A percentile compares a stretch with the other conserved stretches of the same genome.
Evolutionary conservation across 2,888 invertebrate species (phyloP).

Genomic region (Dione juno): DNA sequence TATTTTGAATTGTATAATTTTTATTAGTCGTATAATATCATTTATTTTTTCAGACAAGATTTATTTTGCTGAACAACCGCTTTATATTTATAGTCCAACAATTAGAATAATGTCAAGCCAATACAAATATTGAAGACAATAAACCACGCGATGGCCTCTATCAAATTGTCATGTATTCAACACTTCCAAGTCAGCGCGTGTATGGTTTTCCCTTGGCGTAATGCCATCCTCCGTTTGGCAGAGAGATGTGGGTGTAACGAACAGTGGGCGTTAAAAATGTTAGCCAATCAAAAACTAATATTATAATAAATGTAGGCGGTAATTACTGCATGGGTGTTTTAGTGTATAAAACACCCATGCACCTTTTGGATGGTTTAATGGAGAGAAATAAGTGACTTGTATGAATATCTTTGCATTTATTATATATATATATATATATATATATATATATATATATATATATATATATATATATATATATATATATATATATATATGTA

Average conservation of each 20-base stretch:
- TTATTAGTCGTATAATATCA: too few relatives aligned
- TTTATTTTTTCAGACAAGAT: not conserved
- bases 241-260: constrained; percentile 26
- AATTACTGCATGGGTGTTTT: constrained; percentile 28
- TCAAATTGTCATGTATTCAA: constrained; percentile 8
- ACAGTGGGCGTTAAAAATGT: constrained; percentile 48
- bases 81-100: not conserved
- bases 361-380: too few relatives aligned
- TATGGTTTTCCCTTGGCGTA: constrained; percentile 44
- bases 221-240: constrained; percentile 50
- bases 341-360: too few relatives aligned
- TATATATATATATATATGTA: too few relatives aligned
- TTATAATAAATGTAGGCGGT: constrained; percentile 37
- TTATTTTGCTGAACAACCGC: not conserved
- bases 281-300: constrained; percentile 48
- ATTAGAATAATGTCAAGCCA: not conserved
- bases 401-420: too few relatives aligned
- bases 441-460: too few relatives aligned
- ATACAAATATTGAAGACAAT: not conserved
- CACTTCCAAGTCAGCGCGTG: not conserved
- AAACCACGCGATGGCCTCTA: not conserved
- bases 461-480: too few relatives aligned
- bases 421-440: too few relatives aligned
- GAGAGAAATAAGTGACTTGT: too few relatives aligned
- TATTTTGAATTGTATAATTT: too few relatives aligned